Conservation (phyloP, 2,888 invertebrate species). For the Agriopis leucophaearia region DNA sequence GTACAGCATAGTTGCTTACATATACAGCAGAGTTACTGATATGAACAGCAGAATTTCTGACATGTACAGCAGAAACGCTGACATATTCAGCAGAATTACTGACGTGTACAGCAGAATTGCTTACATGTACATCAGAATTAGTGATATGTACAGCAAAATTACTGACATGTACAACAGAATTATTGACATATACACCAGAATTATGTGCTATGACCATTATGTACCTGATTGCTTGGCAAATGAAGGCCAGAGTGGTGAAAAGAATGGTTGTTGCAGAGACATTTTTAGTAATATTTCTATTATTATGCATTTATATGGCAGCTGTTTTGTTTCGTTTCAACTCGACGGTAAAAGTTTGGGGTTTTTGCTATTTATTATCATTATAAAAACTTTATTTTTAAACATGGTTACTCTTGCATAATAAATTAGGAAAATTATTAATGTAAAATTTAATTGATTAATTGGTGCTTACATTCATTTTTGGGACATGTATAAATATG, state of each 20-base stretch:
- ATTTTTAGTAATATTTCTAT: constrained; percentile 61
- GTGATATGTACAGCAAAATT: neutral
- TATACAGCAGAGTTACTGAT: neutral
- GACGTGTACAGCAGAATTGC: neutral
- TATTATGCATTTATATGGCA: constrained; percentile 80
- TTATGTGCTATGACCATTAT: neutral
- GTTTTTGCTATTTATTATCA: constrained; percentile 4
- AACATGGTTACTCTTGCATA: constrained; percentile 14
- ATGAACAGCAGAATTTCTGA: neutral
- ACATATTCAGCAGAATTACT: no score
- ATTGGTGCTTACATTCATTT: no score
- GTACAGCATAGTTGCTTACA: neutral
- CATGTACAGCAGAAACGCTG: neutral
- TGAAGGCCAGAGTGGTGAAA: constrained; percentile 33
- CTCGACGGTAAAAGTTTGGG: constrained; percentile 46
- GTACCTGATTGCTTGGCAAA: neutral
- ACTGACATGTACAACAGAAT: neutral
- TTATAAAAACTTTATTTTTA: constrained; percentile 24
- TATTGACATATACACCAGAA: neutral
- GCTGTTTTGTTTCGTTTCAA: constrained; percentile 61
- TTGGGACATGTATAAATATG: no score
- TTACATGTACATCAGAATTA: neutral
- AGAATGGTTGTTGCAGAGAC: constrained; percentile 53
- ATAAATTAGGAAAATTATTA: neutral
- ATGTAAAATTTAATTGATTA: neutral